Base-by-base conservation (phyloP, 2,113 vertebrate genomes). In the Pangasianodon gigas region DNA sequence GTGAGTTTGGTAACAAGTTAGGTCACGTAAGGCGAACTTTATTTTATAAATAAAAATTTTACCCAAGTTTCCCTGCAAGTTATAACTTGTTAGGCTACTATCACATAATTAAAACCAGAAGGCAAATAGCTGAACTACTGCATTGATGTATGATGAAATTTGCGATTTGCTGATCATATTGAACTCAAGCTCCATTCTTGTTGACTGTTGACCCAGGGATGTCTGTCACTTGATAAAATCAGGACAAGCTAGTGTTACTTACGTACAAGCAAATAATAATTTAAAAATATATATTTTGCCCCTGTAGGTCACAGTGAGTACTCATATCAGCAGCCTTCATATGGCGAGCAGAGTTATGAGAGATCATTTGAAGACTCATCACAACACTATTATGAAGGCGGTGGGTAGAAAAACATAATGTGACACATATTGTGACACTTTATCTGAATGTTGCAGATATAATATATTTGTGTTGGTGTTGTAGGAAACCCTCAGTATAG, bases 381-480 rank as follows among this genome's bases (percentile, higher is more conserved):
- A 19, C 98, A 99, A 90, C 98, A 99, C 93, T 99, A 98, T 94
- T 99, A 99, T 1, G 98, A 99, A 96, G 97, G 97, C 92, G 98
- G 98, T 99, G 94, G 92, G 96, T 86, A 32, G 11, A 18, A 58
- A 10, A 51, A 16, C 32, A 62, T 41, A 74, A 56, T 0, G 9
- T 44, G 82, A 29, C 9, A 26, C 21, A 46, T 3, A 56, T 46
- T 13, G 82, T 62, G 37, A 29, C n/a, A 9, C 51, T 10, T 83
- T 83, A 21, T 6, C 8, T 16, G 37, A 51, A 62, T 8, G 37
- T 14, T 62, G 18, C 14, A 37, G 46, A 46, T 62, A 37, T 58
- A 21, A 56, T 58, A 4, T 46, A 19, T 89, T 41, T 29, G 21
- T 56, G 16, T 32, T 69, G 29, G 65, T 83, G 26, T 81, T 77